phyloP scores from a whole-genome alignment of 1,140 invertebrate species.

The Acromyrmex echinatior region DNA sequence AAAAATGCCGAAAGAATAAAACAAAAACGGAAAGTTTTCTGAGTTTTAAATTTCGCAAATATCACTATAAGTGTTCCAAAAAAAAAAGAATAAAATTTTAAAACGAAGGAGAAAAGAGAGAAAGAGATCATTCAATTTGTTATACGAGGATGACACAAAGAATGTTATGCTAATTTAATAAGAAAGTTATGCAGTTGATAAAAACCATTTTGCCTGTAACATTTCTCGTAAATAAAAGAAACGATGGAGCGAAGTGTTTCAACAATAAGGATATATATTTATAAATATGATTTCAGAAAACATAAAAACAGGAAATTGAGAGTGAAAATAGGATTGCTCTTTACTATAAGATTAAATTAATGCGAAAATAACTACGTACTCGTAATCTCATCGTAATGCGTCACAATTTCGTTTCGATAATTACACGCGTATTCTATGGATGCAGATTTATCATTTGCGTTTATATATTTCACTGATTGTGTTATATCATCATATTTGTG shows the following conservation, averaged over 20 bases:
- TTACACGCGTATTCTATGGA: constrained; percentile 2
- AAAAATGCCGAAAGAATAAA: not conserved
- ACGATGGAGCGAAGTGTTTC: not conserved
- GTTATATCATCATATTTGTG: not conserved
- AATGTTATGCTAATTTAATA: constrained; percentile 58
- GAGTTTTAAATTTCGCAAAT: constrained; percentile 29
- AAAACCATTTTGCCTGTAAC: constrained; percentile 32
- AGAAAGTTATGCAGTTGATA: constrained; percentile 32
- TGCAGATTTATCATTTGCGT: constrained; percentile 18
- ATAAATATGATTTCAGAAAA: not conserved
- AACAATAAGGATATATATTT: constrained; percentile 21
- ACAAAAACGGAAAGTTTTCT: not conserved
- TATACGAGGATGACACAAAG: not conserved
- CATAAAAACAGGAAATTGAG: not conserved
- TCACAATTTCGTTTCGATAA: constrained; percentile 16
- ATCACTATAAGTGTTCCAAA: not conserved
- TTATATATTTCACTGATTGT: constrained; percentile 1
- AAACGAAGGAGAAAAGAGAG: not conserved
- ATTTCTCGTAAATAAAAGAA: constrained; percentile 49
- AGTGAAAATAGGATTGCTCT: constrained; percentile 4
- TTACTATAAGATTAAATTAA: constrained; percentile 23
- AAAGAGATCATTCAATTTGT: constrained; percentile 35
- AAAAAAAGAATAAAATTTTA: not conserved
- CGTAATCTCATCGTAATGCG: not conserved
- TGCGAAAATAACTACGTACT: not conserved